Percentiles rank a stretch among this genome's conserved stretches.
These are phyloP conservation scores for Pelecanoides urinatrix DNA, from an alignment of 2,113 vertebrate genomes.

Conservation along the genomic window DNA sequence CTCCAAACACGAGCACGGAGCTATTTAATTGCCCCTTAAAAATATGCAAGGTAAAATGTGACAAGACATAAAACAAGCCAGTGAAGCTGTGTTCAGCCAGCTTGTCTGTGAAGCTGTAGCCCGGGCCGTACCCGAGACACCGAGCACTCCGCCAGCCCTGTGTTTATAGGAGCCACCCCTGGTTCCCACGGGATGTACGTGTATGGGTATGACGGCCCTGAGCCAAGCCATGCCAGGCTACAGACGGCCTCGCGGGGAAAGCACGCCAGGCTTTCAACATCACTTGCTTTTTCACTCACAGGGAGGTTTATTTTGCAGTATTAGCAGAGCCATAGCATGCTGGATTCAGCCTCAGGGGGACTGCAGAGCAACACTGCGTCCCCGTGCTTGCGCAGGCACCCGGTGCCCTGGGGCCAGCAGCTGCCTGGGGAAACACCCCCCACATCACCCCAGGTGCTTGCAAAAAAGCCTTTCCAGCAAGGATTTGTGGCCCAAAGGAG, in stretches of 20 bases:
- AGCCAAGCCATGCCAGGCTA: not conserved
- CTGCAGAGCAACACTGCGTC: accelerated
- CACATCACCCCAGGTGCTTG: accelerated
- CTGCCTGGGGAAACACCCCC: not conserved
- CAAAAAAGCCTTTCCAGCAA: accelerated
- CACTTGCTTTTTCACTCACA: not conserved
- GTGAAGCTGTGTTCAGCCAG: not conserved
- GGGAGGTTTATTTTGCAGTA: not conserved
- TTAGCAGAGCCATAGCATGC: not conserved
- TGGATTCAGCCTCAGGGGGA: not conserved
- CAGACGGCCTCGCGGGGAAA: not conserved
- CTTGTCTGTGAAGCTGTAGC: not conserved
- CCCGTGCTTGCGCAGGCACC: accelerated
- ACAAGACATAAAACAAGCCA: not conserved
- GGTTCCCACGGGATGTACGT: not conserved
- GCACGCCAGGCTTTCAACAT: not conserved
- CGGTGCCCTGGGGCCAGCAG: not conserved
- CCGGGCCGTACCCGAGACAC: not conserved
- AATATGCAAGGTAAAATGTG: accelerated
- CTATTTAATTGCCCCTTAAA: not conserved
- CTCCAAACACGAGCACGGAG: accelerated
- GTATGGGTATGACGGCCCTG: not conserved
- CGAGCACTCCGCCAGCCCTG: accelerated
- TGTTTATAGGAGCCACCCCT: not conserved
- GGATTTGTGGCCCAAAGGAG: not conserved